Base-by-base conservation (phyloP, 2,888 invertebrate genomes). In the Orthonevra nobilis region DNA sequence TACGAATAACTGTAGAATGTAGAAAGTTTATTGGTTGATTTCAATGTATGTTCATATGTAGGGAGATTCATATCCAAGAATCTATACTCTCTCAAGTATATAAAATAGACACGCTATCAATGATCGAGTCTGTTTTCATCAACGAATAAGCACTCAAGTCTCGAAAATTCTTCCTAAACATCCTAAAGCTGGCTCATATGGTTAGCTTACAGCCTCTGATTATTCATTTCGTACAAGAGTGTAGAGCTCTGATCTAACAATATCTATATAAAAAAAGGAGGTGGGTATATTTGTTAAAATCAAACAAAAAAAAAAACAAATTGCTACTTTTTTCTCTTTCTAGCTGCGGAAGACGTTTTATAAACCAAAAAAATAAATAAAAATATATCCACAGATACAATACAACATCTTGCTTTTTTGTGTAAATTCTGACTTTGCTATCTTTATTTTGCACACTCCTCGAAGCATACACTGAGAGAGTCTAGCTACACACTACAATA, bases 11-110 rank as follows among this genome's bases (percentile, higher is more conserved):
- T 50, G 36, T 58, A 36, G 36, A 72, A 58, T 61, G 77, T 72
- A 60, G 66, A 61, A 68, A 79, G 73, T 79, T 79, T 79, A 79
- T 79, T 79, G 79, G 79, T 36, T 68, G 54, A 56, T 79, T 73
- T 77, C 46, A 61, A 36, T 79, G 79, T 68, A 56, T 79, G 50
- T 79, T 73, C 72, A 40, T 56, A 36, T 79, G 79, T 68, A 56
- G 72, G 38, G 28, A 52, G 48, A 58, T 40, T 54, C 38, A 38
- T 64, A 64, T 64, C 28, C 56, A 64, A 60, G 34, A 70, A 60
- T 56, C 30, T 52, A 48, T 44, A 60, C 46, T 30, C 36, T 72
- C 60, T 23, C 34, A 70, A 34, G 36, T 42, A 44, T 46, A 30
- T 69, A 52, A 54, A 17, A 42, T 26, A 60, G n/a, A 58, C 44